Base-by-base conservation (phyloP, 92 coral and sea anemone species). In the Phenganax marumi region DNA sequence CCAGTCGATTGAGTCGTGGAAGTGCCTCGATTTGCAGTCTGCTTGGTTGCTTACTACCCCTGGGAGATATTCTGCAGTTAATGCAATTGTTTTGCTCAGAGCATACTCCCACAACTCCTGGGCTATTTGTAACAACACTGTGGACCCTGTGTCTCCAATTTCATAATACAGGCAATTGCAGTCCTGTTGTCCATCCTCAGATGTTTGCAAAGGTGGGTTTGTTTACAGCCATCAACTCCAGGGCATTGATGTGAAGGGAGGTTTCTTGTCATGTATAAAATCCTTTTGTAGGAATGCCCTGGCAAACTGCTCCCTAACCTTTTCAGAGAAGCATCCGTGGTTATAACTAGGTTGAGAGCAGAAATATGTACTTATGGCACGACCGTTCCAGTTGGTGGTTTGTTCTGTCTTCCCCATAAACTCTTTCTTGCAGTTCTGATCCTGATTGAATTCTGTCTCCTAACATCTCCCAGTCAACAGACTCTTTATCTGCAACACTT, bases 1-100 rank as follows among this genome's bases (percentile, higher is more conserved):
- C 91, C 91, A 84, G 54, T 88, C 86, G 86, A 66, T 77, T 8
- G 90, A 87, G 70, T 78, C 89, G 60, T 23, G 33, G 25, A 80
- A 85, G 10, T 25, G 50, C 48, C 90, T 84, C 7, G 90, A 87
- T 54, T 54, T 17, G 11, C 69, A 55, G 64, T 86, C 89, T 24
- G 89, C 89, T 25, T 54, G 71, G 52, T 16, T 53, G 62, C 74
- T 87, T 49, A 68, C 12, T 9, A 53, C 23, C 33, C 91, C 91
- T 51, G 91, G 91, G 12, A 88, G 75, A 79, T 88, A 79, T 21
- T 84, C 72, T 43, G 85, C 81, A 50, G 79, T 86, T 47, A 86
- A 64, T 54, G 85, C 43, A 2, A 86, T 86, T 50, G 82, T 25
- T 52, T 81, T 52, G 23, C 76, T 24, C 61, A 69, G 65, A 71